Evolutionary conservation across 2,888 invertebrate genomes (phyloP).

Genomic region (Drosophila diplacantha): DNA sequence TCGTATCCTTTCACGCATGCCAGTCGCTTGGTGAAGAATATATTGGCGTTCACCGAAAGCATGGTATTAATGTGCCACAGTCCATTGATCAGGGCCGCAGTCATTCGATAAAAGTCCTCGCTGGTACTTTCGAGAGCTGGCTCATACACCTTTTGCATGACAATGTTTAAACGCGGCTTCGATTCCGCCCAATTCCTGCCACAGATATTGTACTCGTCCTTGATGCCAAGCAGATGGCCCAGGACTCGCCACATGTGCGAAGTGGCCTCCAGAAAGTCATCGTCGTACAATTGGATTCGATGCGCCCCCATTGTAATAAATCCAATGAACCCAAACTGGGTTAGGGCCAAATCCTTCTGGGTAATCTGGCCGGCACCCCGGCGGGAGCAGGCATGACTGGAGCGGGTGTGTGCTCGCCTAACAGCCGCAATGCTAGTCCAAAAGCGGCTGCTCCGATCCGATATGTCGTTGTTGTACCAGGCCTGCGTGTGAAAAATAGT

Average conservation of each 20-base stretch:
- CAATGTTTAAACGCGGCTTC: conserved; percentile 78
- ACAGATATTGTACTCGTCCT: conserved; percentile 88
- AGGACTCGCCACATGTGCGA: conserved; percentile 91
- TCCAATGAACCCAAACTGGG: conserved; percentile 93
- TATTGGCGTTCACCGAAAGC: conserved; percentile 80
- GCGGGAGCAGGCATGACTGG: conserved; percentile 80
- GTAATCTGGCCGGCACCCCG: conserved; percentile 81
- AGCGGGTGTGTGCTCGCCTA: conserved; percentile 82
- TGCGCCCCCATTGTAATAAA: conserved; percentile 82
- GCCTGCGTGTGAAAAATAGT: conserved; percentile 86
- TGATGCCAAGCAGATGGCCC: conserved; percentile 88
- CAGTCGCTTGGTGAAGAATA: conserved; percentile 80
- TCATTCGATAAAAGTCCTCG: conserved; percentile 83
- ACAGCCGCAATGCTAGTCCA: conserved; percentile 85
- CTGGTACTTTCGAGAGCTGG: conserved; percentile 82
- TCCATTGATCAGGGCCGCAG: conserved; percentile 82
- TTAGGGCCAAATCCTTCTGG: conserved; percentile 90
- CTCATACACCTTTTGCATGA: conserved; percentile 81
- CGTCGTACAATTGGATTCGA: conserved; percentile 82
- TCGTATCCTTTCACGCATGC: conserved; percentile 81
- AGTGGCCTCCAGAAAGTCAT: conserved; percentile 85
- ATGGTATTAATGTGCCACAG: conserved; percentile 84
- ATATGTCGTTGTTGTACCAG: conserved; percentile 82
- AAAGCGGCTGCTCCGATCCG: conserved; percentile 79
- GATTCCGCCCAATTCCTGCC: conserved; percentile 82